Percentiles rank a stretch among this genome's conserved stretches.
Conservation (phyloP, 2,113 vertebrate genomes). For the Peucedramus taeniatus region DNA sequence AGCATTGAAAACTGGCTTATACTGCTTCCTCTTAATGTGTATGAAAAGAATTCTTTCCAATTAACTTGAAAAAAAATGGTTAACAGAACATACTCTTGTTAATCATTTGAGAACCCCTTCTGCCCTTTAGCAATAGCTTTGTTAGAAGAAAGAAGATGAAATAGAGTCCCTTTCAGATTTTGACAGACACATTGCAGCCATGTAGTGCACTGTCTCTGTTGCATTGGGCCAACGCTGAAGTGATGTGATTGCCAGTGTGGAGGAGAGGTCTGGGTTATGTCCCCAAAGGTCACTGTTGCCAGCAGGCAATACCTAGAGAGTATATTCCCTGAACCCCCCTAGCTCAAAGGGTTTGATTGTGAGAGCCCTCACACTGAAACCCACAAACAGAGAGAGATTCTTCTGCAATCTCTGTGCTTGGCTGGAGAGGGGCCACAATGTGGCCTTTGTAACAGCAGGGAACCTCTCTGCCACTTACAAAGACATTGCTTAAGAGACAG, state of each 20-base stretch:
- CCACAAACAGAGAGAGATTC: conserved; percentile 17
- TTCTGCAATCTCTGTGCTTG: background rate
- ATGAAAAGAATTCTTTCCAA: conserved; percentile 1
- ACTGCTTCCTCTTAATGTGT: background rate
- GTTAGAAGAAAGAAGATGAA: background rate
- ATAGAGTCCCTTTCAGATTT: conserved; percentile 29
- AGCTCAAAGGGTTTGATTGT: conserved; percentile 50
- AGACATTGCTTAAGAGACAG: background rate
- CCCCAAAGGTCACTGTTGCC: conserved; percentile 30
- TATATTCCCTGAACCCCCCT: background rate
- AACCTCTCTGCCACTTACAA: background rate
- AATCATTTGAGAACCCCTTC: background rate
- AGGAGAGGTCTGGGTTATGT: conserved; percentile 33
- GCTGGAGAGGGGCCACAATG: background rate
- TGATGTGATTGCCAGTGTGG: background rate
- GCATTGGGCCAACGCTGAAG: rapidly evolving
- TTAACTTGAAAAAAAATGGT: background rate
- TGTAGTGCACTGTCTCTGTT: background rate
- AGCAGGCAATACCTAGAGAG: conserved; percentile 42
- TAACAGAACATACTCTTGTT: conserved; percentile 9
- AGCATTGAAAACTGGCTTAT: background rate
- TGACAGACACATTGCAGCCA: background rate
- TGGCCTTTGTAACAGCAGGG: background rate
- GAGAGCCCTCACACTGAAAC: background rate
- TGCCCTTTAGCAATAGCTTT: background rate